Evolutionary conservation across 2,113 vertebrate species (phyloP), one percentile per base, ranked within the genome.

Genomic region (Bolborhynchus lineola): DNA sequence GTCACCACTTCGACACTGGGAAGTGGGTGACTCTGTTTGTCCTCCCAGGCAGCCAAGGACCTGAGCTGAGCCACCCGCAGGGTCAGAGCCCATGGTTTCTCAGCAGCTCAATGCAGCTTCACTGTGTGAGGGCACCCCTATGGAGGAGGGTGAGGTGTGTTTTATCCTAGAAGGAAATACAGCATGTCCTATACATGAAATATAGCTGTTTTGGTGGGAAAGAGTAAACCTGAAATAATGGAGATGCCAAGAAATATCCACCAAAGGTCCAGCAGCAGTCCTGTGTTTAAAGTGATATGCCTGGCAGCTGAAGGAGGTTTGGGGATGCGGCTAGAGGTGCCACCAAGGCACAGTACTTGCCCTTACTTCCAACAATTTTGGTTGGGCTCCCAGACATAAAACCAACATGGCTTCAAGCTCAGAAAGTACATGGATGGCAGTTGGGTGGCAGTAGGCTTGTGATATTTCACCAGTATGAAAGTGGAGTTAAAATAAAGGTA

Each of bases 391-490:
- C 37, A 83, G 42, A 86, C 69, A 16, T 5, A 59, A 90, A 91
- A 31, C 9, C 42, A 41, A n/a, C 25, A 17, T 2, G 8, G 3
- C 8, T 88, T 62, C 55, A 37, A 19, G 57, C 37, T 50, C 53
- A 16, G 49, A 86, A 23, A 2, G 23, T 53, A 35, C 33, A 1
- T 0, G 8, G 53, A 17, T 65, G 63, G 20, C 6, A 59, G 26
- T 11, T 6, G 55, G 55, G 21, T 57, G 55, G 37, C 41, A 28
- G 29, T 7, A 53, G 55, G 26, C 16, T 62, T 0, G 0, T 46
- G 41, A 5, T 23, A 24, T 0, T 65, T 42, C 50, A 55, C 39
- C 21, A 29, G 0, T 6, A 16, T 0, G 0, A 53, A 83, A 20
- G 6, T 5, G 18, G 55, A 75, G 9, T 15, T 23, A 53, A 75